A percentile compares a stretch with the other conserved stretches of the same genome.
These are phyloP conservation scores for Pachycephala philippinensis DNA, from an alignment of 2,113 vertebrate genomes.

Conservation along the genomic window DNA sequence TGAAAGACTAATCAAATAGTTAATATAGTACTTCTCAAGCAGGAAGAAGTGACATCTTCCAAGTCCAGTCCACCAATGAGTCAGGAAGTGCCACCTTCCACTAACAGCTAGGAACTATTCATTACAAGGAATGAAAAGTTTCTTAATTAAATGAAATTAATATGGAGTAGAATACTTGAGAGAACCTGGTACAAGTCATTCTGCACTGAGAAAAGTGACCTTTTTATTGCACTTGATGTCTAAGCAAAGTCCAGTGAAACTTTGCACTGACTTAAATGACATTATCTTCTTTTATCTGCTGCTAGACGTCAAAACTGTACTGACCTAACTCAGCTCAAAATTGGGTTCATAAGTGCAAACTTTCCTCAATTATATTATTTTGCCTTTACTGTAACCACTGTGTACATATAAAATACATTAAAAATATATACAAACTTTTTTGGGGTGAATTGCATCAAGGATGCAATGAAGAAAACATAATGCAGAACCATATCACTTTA, in stretches of 20 bases:
- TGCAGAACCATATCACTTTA: background rate
- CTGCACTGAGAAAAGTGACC: background rate
- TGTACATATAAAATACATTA: background rate
- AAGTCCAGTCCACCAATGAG: background rate
- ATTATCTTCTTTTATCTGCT: background rate
- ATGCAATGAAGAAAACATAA: background rate
- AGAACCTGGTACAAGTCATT: background rate
- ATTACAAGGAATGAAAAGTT: background rate
- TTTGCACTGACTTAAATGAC: background rate
- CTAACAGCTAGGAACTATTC: background rate
- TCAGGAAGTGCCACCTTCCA: background rate
- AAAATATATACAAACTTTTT: background rate
- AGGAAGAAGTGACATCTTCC: background rate
- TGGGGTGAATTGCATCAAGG: background rate
- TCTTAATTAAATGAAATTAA: background rate
- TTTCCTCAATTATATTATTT: background rate
- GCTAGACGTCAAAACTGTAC: background rate
- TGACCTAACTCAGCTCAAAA: background rate
- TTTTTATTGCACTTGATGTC: background rate
- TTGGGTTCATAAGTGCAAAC: background rate
- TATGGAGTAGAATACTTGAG: background rate
- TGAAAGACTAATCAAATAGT: background rate
- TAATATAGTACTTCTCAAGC: background rate
- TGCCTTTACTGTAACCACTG: background rate
- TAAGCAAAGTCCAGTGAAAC: background rate